Evolutionary conservation across 2,113 vertebrate genomes (phyloP).

Genomic region (Pavo muticus): DNA sequence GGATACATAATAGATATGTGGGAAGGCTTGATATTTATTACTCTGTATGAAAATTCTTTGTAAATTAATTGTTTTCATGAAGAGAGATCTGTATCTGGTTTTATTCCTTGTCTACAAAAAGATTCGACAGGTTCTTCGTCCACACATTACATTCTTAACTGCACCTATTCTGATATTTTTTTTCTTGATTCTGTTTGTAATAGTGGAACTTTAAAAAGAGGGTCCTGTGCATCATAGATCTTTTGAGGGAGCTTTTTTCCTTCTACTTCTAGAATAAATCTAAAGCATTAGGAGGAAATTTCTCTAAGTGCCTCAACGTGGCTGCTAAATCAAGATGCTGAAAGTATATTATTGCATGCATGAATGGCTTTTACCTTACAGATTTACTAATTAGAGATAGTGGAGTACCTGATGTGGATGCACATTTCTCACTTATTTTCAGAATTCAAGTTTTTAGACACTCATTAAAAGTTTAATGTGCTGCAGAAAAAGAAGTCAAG

Average conservation of each 20-base stretch:
- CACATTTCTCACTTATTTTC: constrained; percentile 28
- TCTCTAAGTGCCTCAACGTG: constrained; percentile 63
- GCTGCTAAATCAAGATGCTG: constrained; percentile 62
- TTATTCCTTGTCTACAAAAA: constrained; percentile 42
- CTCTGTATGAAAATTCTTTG: constrained; percentile 44
- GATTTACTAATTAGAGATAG: constrained; percentile 41
- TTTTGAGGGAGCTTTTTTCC: constrained; percentile 30
- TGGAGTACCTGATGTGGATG: constrained; percentile 30
- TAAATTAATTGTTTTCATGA: constrained; percentile 54
- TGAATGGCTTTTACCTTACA: constrained; percentile 63
- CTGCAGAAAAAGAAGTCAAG: neutral
- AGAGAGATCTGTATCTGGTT: constrained; percentile 30
- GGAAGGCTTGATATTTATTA: constrained; percentile 56
- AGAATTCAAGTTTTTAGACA: neutral
- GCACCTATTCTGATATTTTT: constrained; percentile 35
- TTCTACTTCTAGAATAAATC: constrained; percentile 40
- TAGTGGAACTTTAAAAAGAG: constrained; percentile 9
- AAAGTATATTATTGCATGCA: constrained; percentile 60
- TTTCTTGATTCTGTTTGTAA: neutral
- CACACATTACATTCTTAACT: constrained; percentile 14
- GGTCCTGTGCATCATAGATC: neutral
- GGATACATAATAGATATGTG: constrained; percentile 33
- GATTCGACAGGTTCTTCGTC: constrained; percentile 3
- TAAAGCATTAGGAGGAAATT: constrained; percentile 57
- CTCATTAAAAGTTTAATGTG: neutral